A percentile compares a stretch with the other conserved stretches of the same genome.
phyloP scores from a whole-genome alignment of 2,888 invertebrate genomes.

The Stramonita haemastoma region DNA sequence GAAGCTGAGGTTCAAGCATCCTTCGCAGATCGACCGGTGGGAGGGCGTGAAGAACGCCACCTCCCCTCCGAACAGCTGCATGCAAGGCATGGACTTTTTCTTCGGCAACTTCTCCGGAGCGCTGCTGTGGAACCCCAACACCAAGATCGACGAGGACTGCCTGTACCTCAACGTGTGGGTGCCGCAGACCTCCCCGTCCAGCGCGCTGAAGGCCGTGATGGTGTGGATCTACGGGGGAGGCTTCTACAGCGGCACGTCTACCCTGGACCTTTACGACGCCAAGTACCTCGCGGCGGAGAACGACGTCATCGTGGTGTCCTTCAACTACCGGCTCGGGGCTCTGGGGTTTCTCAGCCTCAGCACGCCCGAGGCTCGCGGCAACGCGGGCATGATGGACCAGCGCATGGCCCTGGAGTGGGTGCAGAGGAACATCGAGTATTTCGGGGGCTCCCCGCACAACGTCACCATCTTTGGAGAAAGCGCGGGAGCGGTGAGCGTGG shows the following conservation, averaged over 20 bases:
- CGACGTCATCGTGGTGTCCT: conserved; percentile 92
- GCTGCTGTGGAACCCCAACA: conserved; percentile 97
- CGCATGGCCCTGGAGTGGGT: conserved; percentile 87
- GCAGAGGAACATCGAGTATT: conserved; percentile 72
- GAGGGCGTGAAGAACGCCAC: conserved; percentile 86
- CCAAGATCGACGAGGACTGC: conserved; percentile 94
- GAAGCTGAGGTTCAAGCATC: conserved; percentile 72
- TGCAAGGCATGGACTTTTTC: conserved; percentile 92
- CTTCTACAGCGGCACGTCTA: conserved; percentile 91
- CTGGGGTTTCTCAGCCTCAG: conserved; percentile 83
- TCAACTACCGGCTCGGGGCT: conserved; percentile 96
- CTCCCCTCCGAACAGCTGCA: conserved; percentile 90
- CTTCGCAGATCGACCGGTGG: conserved; percentile 71
- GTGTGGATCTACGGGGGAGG: conserved; percentile 88
- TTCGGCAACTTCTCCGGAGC: conserved; percentile 92
- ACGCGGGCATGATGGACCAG: conserved; percentile 97
- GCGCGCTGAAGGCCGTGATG: conserved; percentile 87
- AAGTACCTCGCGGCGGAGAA: conserved; percentile 92
- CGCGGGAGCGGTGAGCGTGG: conserved; percentile 96
- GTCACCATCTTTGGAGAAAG: conserved; percentile 97
- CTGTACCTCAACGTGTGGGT: conserved; percentile 95
- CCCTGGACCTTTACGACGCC: conserved; percentile 94
- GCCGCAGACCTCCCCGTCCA: conserved; percentile 79
- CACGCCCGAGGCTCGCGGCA: conserved; percentile 87
- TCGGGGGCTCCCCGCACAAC: conserved; percentile 89